These are phyloP conservation scores for Tridacna crocea DNA, from an alignment of 2,888 invertebrate genomes.

Conservation along the genomic window DNA sequence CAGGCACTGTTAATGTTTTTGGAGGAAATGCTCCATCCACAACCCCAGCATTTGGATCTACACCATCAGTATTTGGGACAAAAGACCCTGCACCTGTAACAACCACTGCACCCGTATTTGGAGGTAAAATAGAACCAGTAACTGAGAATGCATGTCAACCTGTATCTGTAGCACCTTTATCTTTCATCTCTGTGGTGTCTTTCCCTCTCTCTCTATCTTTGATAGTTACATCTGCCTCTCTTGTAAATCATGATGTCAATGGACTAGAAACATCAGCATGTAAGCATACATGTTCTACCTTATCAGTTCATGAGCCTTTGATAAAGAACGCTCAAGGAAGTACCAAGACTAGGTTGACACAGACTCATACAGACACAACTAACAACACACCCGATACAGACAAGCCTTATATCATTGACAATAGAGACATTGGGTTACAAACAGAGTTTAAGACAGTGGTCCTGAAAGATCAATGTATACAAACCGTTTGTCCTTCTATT, in stretches of 20 bases:
- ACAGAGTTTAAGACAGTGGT: not conserved
- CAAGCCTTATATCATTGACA: too few relatives aligned
- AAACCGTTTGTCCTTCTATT: not conserved
- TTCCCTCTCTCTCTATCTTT: conserved; percentile 1
- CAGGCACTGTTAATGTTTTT: conserved; percentile 26
- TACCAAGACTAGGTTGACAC: too few relatives aligned
- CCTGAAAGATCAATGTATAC: conserved; percentile 3
- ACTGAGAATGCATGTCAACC: not conserved
- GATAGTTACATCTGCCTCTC: not conserved
- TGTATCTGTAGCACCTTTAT: conserved; percentile 20
- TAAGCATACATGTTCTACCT: too few relatives aligned
- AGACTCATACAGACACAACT: too few relatives aligned
- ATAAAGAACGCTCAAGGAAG: too few relatives aligned
- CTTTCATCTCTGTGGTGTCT: conserved; percentile 4
- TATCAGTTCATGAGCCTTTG: too few relatives aligned
- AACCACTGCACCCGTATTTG: conserved; percentile 41
- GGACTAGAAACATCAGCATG: too few relatives aligned
- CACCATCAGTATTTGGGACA: conserved; percentile 46
- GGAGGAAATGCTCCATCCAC: conserved; percentile 47
- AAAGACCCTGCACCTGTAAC: conserved; percentile 23
- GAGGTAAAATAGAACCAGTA: conserved; percentile 32
- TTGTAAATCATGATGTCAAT: not conserved
- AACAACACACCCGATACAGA: too few relatives aligned
- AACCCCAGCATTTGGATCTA: conserved; percentile 50
- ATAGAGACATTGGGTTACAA: not conserved